Evolutionary conservation across 2,888 invertebrate genomes (phyloP), one percentile per base, ranked within the genome.

Genomic region (Tinea pellionella): DNA sequence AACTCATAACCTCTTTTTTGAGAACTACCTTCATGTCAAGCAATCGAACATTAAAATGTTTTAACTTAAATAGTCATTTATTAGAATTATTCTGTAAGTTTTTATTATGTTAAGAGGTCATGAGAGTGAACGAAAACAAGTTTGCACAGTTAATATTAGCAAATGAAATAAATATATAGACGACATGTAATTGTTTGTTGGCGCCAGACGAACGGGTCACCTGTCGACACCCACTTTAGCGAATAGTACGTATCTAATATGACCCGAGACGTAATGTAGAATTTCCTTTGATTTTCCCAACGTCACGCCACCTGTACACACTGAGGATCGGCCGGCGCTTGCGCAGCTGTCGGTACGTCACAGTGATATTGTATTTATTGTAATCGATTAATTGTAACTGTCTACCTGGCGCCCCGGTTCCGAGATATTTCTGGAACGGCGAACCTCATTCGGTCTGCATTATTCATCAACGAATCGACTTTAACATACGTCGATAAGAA

Each of bases 291-390:
- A 16, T 47, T 47, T 47, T 15, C 76, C 72, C 12, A 47, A 61
- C 74, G 74, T 74, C 75, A 74, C 70, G 63, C 64, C 83, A 83
- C 77, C 79, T 84, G 84, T 74, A 75, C 73, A 82, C 68, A 82
- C 76, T 74, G 67, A 63, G 62, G 61, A 55, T 64, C 57, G 47
- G 64, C 65, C 65, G 71, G 64, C 75, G 80, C 77, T 77, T 77
- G 78, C 78, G 77, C 82, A 82, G 80, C 80, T 83, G 84, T 71
- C 75, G 66, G 74, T 75, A 76, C 81, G 83, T 81, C 82, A 80
- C 72, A 75, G 74, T 77, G 74, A 76, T 79, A 80, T 60, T 32
- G 30, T 30, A 60, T 42, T 59, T 59, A 57, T 76, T 80, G 72
- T 78, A 80, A 81, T 82, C 78, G 76, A 82, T 77, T 79, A 80